These are phyloP conservation scores for Sus cebifrons DNA, from an alignment of 2,797 vertebrate species.

Conservation along the genomic window DNA sequence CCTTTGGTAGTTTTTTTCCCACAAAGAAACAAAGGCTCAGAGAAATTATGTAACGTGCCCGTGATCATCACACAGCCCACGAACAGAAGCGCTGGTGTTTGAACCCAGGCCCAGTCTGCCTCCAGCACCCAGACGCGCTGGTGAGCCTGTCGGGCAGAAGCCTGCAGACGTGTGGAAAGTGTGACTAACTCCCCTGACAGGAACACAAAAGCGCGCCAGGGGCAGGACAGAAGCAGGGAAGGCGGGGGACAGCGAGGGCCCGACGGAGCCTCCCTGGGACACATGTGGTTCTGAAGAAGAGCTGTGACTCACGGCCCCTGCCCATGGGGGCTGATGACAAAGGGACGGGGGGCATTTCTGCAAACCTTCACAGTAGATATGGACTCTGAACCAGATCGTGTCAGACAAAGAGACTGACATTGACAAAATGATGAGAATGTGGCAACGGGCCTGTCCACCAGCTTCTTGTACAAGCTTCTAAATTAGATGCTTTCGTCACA, in stretches of 20 bases:
- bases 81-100: background rate
- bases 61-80: background rate
- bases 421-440: rapidly evolving
- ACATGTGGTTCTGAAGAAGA: background rate
- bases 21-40: background rate
- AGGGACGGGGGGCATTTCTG: background rate
- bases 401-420: rapidly evolving
- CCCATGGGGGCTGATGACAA: background rate
- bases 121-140: background rate
- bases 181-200: background rate
- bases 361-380: background rate
- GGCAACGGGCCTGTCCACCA: background rate
- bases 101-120: background rate
- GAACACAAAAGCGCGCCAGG: background rate
- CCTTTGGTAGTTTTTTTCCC: background rate
- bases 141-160: background rate
- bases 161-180: background rate
- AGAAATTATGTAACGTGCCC: background rate
- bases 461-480: background rate
- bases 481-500: background rate
- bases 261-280: background rate
- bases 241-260: background rate
- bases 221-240: background rate
- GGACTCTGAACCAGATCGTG: background rate
- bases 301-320: background rate